A percentile compares a stretch with the other conserved stretches of the same genome.
Evolutionary conservation across 2,113 vertebrate genomes (phyloP).

Genomic region (Larimichthys crocea): DNA sequence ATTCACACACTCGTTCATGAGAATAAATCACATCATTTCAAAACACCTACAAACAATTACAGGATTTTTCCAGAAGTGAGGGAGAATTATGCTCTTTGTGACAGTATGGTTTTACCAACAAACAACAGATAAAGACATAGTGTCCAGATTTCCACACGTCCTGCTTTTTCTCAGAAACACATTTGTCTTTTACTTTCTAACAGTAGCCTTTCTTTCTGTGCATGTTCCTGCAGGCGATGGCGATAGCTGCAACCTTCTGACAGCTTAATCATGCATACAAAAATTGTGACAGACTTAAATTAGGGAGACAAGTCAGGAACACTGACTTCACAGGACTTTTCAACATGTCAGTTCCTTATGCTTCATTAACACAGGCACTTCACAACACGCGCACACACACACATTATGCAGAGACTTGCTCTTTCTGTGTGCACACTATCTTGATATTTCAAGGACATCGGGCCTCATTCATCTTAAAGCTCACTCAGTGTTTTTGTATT

Average conservation of each 20-base stretch:
- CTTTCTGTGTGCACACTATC: background rate
- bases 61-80: background rate
- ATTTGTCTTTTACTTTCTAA: conserved; percentile 17
- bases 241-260: conserved; percentile 63
- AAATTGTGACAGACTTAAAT: conserved; percentile 65
- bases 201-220: conserved; percentile 8
- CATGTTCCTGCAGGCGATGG: conserved; percentile 31
- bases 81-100: background rate
- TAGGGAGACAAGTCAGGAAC: conserved; percentile 58
- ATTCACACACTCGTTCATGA: conserved; percentile 29
- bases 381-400: conserved; percentile 1
- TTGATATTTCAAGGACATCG: conserved; percentile 25
- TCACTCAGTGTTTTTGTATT: no score
- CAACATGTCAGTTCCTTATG: conserved; percentile 42
- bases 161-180: background rate
- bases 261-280: conserved; percentile 60
- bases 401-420: conserved; percentile 18
- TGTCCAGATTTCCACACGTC: background rate
- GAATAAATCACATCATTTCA: conserved; percentile 11
- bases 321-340: conserved; percentile 52
- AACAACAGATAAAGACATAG: background rate
- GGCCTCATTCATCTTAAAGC: no score
- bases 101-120: conserved; percentile 20
- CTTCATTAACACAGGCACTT: conserved; percentile 50
- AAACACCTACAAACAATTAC: conserved; percentile 1